These are phyloP conservation scores for Diarsia dahlii DNA, from an alignment of 2,888 invertebrate genomes.

Conservation along the genomic window DNA sequence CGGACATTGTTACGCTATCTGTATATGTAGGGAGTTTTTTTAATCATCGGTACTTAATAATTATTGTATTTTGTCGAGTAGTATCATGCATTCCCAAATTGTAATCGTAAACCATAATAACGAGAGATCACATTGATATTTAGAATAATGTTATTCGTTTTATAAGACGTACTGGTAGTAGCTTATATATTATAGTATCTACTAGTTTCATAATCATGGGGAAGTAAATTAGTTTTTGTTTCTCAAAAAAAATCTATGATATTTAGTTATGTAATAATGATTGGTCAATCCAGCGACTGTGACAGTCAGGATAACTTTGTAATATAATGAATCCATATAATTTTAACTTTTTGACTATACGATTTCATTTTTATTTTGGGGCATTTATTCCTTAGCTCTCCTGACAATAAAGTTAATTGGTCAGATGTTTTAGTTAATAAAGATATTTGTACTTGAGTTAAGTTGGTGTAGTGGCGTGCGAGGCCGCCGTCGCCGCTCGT, in stretches of 20 bases:
- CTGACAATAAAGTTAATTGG: conserved; percentile 82
- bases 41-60: conserved; percentile 89
- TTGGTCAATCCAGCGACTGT: conserved; percentile 80
- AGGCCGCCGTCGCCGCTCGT: conserved; percentile 54
- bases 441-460: conserved; percentile 79
- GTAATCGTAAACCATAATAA: conserved; percentile 86
- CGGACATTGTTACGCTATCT: conserved; percentile 80
- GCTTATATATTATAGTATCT: conserved; percentile 81
- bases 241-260: conserved; percentile 74
- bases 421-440: conserved; percentile 88
- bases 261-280: conserved; percentile 77
- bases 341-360: conserved; percentile 87
- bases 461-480: conserved; percentile 63
- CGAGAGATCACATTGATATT: conserved; percentile 86
- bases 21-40: conserved; percentile 86
- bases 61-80: conserved; percentile 87
- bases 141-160: conserved; percentile 89
- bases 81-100: conserved; percentile 90
- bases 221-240: conserved; percentile 78
- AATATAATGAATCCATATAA: conserved; percentile 79
- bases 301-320: conserved; percentile 82
- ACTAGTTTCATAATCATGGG: conserved; percentile 85
- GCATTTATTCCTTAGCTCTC: conserved; percentile 86
- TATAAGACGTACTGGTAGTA: conserved; percentile 87
- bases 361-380: conserved; percentile 82